A percentile compares a stretch with the other conserved stretches of the same genome.
Evolutionary conservation across 2,113 vertebrate species (phyloP).

Genomic region (Forbesichthys agassizii): DNA sequence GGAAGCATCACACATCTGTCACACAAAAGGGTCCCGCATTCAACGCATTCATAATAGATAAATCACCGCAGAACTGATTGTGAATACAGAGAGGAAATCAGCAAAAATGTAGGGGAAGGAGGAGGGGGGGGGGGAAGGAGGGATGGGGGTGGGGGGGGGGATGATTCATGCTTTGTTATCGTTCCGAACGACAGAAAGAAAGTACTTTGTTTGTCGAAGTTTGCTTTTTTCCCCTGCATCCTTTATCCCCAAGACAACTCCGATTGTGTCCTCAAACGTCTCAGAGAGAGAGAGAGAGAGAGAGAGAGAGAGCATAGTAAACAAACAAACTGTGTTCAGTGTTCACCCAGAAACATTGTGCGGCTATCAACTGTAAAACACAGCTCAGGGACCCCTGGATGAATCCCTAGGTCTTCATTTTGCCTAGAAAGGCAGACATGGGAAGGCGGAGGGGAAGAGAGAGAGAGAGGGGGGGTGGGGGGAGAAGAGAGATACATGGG

Average conservation of each 20-base stretch:
- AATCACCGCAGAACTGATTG: conserved; percentile 19
- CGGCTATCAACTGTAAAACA: conserved; percentile 4
- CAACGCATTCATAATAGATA: conserved; percentile 8
- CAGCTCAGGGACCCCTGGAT: conserved; percentile 20
- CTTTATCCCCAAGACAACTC: not conserved
- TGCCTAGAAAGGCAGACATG: not conserved
- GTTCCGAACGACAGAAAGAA: not conserved
- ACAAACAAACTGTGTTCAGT: not conserved
- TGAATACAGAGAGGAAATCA: conserved; percentile 18
- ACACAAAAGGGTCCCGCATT: conserved; percentile 41
- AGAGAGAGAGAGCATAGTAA: not conserved
- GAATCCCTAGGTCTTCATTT: conserved; percentile 38
- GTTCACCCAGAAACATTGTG: not conserved
- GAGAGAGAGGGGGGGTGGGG: conserved; percentile 3
- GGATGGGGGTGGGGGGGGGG: not conserved
- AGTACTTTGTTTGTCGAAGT: not conserved
- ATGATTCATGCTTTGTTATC: not conserved
- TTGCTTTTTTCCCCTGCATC: not conserved
- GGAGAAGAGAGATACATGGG: too few species aligned
- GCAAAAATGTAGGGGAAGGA: not conserved
- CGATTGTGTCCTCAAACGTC: not conserved
- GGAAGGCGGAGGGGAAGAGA: not conserved
- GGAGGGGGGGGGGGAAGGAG: not conserved
- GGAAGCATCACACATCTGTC: conserved; percentile 76
- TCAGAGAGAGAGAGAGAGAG: not conserved